Conservation (phyloP, 2,113 vertebrate genomes). For the Neoarius graeffei region DNA sequence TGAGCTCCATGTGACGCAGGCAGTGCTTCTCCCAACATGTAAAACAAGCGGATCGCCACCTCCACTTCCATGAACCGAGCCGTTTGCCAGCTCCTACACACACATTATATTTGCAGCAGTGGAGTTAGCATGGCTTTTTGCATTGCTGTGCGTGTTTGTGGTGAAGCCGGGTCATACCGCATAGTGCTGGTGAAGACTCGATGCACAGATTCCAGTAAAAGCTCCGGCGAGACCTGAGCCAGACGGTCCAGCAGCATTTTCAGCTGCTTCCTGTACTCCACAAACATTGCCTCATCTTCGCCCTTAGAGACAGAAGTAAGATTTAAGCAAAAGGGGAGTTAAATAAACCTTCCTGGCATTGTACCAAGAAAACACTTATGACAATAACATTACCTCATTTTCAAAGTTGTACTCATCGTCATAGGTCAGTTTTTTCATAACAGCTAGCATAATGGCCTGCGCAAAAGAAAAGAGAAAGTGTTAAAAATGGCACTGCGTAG, state of each 20-base stretch:
- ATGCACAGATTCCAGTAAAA: conserved; percentile 87
- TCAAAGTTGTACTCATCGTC: conserved; percentile 99
- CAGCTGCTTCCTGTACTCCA: conserved; percentile 97
- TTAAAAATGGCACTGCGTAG: too few species aligned
- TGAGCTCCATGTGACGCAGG: conserved; percentile 94
- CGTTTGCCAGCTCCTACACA: conserved; percentile 86
- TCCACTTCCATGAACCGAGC: conserved; percentile 94
- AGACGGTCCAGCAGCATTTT: conserved; percentile 93
- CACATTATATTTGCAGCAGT: not conserved
- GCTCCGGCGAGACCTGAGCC: conserved; percentile 94
- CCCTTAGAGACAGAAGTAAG: conserved; percentile 71
- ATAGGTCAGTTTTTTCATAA: conserved; percentile 97
- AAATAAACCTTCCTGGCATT: not conserved
- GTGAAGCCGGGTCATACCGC: conserved; percentile 73
- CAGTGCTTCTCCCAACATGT: conserved; percentile 97
- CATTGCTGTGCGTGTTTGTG: not conserved
- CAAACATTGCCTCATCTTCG: conserved; percentile 99
- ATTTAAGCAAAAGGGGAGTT: not conserved
- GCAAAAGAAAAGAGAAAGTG: conserved; percentile 13
- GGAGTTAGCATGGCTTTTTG: not conserved
- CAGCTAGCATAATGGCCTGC: conserved; percentile 93
- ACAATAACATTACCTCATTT: conserved; percentile 82
- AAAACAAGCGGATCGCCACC: conserved; percentile 90
- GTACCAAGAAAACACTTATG: not conserved
- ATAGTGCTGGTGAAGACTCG: conserved; percentile 89